Base-by-base conservation (phyloP, 2,797 vertebrate genomes). In the Alfaro cultratus region DNA sequence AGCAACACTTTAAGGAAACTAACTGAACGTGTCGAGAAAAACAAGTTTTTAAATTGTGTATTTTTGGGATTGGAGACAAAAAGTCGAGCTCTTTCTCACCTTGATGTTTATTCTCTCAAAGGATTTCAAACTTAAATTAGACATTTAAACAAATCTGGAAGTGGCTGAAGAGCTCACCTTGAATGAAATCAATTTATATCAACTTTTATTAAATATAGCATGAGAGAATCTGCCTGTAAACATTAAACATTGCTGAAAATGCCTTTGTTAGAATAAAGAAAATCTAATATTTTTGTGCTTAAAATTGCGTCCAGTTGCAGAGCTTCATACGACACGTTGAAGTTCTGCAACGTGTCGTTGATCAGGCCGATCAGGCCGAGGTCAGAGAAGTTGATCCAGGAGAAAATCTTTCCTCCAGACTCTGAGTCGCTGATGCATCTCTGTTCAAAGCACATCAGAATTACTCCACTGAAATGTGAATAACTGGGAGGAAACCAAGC, bases 401-500 rank as follows among this genome's bases (percentile, higher is more conserved):
- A 73, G 55, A 80, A 72, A 77, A 79, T 77, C 60, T 81, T 87
- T 86, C 68, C 57, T 23, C 55, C 68, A 51, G 41, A 77, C 26
- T 85, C 36, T 75, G 51, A 81, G 73, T 81, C 46, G 5, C 74
- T 77, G 57, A 88, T 85, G 80, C 73, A 68, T 89, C 62, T 90
- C 80, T 84, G 90, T 90, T 90, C 78, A 81, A 83, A 81, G 80
- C 79, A 84, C 79, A 82, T 90, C 77, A 78, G 64, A 92, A 83
- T 84, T 80, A 76, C 76, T 90, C 83, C 80, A 81, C 73, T 68
- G 71, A 88, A 82, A 85, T 83, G 76, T 55, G 79, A 88, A 85
- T 85, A 79, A 87, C 92, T 91, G 43, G 62, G 83, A 92, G 91
- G 78, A 89, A 80, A 82, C 85, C 84, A 86, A 74, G 73, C 75